Evolutionary conservation across 2,888 invertebrate genomes (phyloP).

Genomic region (Mechanitis mazaeus): DNA sequence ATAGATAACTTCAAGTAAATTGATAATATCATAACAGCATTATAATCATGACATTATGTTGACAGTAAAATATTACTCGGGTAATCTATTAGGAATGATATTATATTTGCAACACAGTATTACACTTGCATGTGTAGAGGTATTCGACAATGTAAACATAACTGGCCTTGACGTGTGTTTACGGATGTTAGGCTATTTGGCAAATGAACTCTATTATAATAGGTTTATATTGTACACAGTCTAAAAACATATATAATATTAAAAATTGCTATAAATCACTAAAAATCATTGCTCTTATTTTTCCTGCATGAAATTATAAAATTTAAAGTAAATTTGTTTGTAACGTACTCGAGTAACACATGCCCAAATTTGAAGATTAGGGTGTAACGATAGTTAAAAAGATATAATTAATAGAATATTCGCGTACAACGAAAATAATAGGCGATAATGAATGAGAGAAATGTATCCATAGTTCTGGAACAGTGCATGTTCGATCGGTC

Average conservation of each 20-base stretch:
- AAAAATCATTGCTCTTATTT: too few relatives aligned
- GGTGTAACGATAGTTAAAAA: too few relatives aligned
- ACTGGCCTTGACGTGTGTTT: constrained; percentile 64
- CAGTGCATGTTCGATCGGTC: constrained; percentile 29
- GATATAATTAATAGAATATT: too few relatives aligned
- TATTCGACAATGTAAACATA: constrained; percentile 51
- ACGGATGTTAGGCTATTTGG: constrained; percentile 58
- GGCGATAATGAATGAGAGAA: background rate
- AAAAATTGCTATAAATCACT: too few relatives aligned
- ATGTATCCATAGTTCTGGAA: background rate
- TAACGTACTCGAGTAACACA: too few relatives aligned
- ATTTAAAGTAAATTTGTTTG: too few relatives aligned
- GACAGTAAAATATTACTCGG: background rate
- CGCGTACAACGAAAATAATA: too few relatives aligned
- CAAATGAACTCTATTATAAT: constrained; percentile 45
- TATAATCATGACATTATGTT: background rate
- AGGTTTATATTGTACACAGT: background rate
- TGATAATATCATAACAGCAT: constrained; percentile 15
- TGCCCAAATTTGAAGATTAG: too few relatives aligned
- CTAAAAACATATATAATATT: background rate
- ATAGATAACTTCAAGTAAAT: constrained; percentile 27
- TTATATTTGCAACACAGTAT: constrained; percentile 9
- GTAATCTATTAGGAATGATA: background rate
- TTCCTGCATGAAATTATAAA: too few relatives aligned
- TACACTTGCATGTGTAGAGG: constrained; percentile 9